Base-by-base conservation (phyloP, 1,140 invertebrate genomes). In the Protaetia brevitarsis region DNA sequence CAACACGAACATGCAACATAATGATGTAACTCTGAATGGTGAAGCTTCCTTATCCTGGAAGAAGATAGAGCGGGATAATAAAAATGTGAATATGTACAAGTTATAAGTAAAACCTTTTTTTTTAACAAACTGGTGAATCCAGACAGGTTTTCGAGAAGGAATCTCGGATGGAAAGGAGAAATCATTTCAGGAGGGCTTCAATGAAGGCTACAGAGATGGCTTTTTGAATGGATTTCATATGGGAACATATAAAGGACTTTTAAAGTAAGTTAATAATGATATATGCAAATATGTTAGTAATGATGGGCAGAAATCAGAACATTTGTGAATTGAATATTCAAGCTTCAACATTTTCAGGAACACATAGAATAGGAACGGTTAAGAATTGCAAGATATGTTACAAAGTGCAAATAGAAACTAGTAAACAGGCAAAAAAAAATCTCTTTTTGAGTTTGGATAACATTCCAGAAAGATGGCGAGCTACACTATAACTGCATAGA, bases 121-220 rank as follows among this genome's bases (percentile, higher is more conserved):
- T 59, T 31, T 59, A 29, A 59, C 3, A 4, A 29, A 28, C 8
- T n/a, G n/a, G 16, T 45, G 21, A 51, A 68, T 71, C 70, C 70
- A 86, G 84, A 73, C 77, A 60, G 85, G 84, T 37, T 86, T 81
- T 64, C 77, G 79, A 60, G 84, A 86, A 73, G 86, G 86, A 7
- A 69, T 83, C 26, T 73, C 79, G 6, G 81, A 81, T 73, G 85
- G 85, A 30, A 69, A 78, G 28, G 73, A 84, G 31, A 69, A 76
- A 26, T 80, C 79, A 11, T 82, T 84, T 51, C 85, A 87, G 73
- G 65, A 77, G 2, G 80, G 81, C 66, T 87, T 87, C 72, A 82
- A 87, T 68, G 72, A 69, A 28, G 86, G 86, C 4, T 87, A 83
- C 69, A 71, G 71, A 16, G 78, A 83, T 66, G 85, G 83, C n/a